A percentile compares a stretch with the other conserved stretches of the same genome.
Conservation (phyloP, 2,113 vertebrate genomes). For the Semnornis frantzii region DNA sequence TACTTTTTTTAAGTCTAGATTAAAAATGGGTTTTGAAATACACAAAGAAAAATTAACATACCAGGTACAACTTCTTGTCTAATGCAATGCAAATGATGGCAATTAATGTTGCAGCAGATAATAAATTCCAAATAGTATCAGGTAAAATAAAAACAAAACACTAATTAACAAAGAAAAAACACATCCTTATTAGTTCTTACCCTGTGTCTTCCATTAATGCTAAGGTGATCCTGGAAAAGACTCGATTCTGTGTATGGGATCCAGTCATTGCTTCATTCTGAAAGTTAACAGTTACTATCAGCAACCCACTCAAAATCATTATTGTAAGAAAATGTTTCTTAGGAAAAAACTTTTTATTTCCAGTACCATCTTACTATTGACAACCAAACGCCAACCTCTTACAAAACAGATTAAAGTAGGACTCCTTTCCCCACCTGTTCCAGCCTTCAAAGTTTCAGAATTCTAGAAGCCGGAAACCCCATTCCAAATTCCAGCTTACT, state of each 20-base stretch:
- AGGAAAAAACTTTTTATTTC: background rate
- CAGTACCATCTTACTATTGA: background rate
- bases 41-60: background rate
- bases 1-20: background rate
- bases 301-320: background rate
- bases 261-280: slow-evolving; percentile 99
- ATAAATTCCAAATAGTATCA: background rate
- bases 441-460: background rate
- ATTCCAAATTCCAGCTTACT: background rate
- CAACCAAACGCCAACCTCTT: background rate
- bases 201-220: slow-evolving; percentile 98
- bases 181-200: slow-evolving; percentile 68
- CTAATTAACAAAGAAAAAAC: background rate
- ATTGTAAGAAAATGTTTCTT: background rate
- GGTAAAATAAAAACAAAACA: background rate
- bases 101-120: background rate
- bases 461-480: background rate
- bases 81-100: background rate
- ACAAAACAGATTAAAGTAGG: background rate
- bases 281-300: slow-evolving; percentile 37
- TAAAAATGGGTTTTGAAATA: background rate
- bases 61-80: background rate
- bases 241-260: slow-evolving; percentile 95
- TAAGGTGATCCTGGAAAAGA: slow-evolving; percentile 94
- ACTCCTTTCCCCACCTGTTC: background rate